Evolutionary conservation across 2,888 invertebrate species (phyloP).

Genomic region (Lucinisca nassula): DNA sequence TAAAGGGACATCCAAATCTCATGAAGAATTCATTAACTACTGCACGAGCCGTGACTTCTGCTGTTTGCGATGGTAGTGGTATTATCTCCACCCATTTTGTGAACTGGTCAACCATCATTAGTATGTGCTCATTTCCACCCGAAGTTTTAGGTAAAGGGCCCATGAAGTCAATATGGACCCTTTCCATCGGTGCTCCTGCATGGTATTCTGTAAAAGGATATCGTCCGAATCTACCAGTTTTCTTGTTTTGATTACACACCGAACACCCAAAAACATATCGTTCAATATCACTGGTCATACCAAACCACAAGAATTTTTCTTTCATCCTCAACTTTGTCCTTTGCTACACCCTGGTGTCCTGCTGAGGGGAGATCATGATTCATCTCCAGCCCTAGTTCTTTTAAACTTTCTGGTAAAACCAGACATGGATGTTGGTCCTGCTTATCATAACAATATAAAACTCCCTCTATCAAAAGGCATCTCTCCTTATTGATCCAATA

Average conservation of each 20-base stretch:
- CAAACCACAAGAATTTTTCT: neutral
- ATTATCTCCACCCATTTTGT: slow-evolving; percentile 41
- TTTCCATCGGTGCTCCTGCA: neutral
- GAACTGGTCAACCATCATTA: neutral
- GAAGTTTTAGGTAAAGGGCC: neutral
- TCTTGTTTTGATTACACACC: neutral
- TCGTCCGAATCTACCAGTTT: neutral
- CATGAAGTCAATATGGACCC: neutral
- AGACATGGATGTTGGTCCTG: too few relatives aligned
- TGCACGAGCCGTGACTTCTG: too few relatives aligned
- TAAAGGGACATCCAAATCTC: slow-evolving; percentile 17
- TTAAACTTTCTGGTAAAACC: neutral
- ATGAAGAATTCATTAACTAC: slow-evolving; percentile 11
- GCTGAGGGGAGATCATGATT: neutral
- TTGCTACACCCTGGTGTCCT: neutral
- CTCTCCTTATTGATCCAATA: neutral
- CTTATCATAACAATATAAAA: too few relatives aligned
- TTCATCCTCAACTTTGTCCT: neutral
- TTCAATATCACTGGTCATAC: neutral
- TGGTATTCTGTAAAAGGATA: neutral
- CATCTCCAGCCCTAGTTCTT: neutral
- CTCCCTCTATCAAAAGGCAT: too few relatives aligned
- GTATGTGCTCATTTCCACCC: neutral
- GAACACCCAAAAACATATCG: neutral
- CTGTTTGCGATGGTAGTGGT: too few relatives aligned